Base-by-base conservation (phyloP, 1,140 invertebrate genomes). In the Drosophila mojavensis region DNA sequence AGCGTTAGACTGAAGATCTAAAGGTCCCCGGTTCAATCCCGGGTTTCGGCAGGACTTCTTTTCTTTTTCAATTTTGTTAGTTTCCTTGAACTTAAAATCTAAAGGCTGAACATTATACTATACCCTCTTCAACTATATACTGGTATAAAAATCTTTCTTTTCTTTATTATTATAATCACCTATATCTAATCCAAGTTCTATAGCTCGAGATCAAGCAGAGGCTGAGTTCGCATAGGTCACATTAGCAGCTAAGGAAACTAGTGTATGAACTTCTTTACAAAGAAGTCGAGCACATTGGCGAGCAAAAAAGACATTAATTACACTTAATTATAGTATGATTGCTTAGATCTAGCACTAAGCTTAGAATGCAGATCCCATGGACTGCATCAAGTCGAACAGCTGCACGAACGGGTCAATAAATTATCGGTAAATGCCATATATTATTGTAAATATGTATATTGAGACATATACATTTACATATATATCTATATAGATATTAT, bases 1-100 rank as follows among this genome's bases (percentile, higher is more conserved):
- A 95, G 95, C 95, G 95, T 95, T 95, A 95, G 95, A 95, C 95
- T 95, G 95, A 95, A 95, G 95, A 95, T 95, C 95, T 95, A 95
- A 95, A 95, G 94, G 95, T 96, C 95, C 95, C 94, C 94, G 94
- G 95, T 95, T 95, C 94, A 94, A 95, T 95, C 94, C 95, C 94
- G 93, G 94, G 95, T 95, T 95, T 95, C 95, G 95, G 95, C 95
- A 95, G 39, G 0, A 5, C 17, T 13, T 17, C 28, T 4, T 28
- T 28, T n/a, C 28, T 30, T 30, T 30, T 5, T 30, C 5, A 0
- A 30, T 5, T 30, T 30, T 30, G 1, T 30, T 5, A 5, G 6
- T 30, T 5, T 5, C 4, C 5, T 3, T 30, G 6, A 30, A 30
- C 28, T 5, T 30, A 1, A 30, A 30, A 0, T 30, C 28, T 6